Percentiles rank a stretch among this genome's conserved stretches.
These are phyloP conservation scores for Podargus strigoides DNA, from an alignment of 2,797 vertebrate species.

Conservation along the genomic window DNA sequence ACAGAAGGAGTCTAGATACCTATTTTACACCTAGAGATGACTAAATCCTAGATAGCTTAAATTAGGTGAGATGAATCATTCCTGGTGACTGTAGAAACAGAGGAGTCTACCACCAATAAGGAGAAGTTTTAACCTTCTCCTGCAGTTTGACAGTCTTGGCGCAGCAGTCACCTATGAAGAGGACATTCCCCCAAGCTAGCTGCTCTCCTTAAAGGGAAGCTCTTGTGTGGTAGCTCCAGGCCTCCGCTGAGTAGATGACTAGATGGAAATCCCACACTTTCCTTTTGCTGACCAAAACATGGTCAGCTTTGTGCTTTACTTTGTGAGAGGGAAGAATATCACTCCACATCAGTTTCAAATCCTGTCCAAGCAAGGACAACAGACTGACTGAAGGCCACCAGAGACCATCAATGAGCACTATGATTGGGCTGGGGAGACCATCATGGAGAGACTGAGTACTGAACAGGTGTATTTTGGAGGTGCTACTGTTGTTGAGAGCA, in stretches of 20 bases:
- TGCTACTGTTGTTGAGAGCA: not conserved
- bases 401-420: not conserved
- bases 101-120: not conserved
- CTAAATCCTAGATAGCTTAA: not conserved
- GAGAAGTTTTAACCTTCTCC: not conserved
- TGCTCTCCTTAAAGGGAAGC: not conserved
- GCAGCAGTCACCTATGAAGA: not conserved
- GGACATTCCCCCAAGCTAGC: accelerated
- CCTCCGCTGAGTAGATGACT: not conserved
- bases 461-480: not conserved
- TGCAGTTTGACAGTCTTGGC: not conserved
- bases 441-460: not conserved
- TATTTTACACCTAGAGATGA: not conserved
- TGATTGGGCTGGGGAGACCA: not conserved
- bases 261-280: not conserved
- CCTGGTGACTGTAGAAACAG: not conserved
- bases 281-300: not conserved
- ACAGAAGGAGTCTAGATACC: not conserved
- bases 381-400: not conserved
- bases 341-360: not conserved
- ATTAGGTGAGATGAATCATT: not conserved
- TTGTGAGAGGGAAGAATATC: not conserved
- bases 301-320: not conserved
- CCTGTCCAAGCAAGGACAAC: not conserved
- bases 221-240: not conserved